Base-by-base conservation (phyloP, 2,113 vertebrate genomes). In the Tupaia tana region DNA sequence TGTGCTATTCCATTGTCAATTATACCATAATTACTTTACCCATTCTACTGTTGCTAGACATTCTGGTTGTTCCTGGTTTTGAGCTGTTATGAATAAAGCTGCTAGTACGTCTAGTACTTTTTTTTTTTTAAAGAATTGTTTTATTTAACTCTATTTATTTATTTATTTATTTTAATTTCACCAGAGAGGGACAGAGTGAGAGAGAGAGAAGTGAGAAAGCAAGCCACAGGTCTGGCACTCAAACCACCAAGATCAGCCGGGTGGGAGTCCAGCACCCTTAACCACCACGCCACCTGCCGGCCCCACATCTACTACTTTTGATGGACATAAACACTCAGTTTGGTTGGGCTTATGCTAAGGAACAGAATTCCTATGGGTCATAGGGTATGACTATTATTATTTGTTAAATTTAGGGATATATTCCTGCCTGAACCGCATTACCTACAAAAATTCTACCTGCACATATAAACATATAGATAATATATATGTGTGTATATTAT, bases 31-130 rank as follows among this genome's bases (percentile, higher is more conserved):
- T 52, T 56, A 61, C 54, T 19, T 83, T 66, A 54, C 19, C 19
- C n/a, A 31, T 77, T 25, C 56, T 58, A 19, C 67, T 31, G n/a
- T 4, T 11, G 56, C 59, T 13, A 10, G 59, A 43, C 25, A 83
- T 83, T 74, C 83, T 29, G 25, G 9, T 78, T 84, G 24, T 77
- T 91, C 63, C 43, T 94, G 14, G 52, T 77, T 90, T 93, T 80
- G 63, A 96, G 34, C 25, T 80, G 14, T 25, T 86, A 18, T 9
- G 24, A 77, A 59, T 52, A 77, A 54, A 56, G 13, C 14, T 75
- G 18, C 8, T 63, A 59, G 61, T 58, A 14, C 56, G 64, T 92
- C 82, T 25, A 69, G 43, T n/a, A 34, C 1, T 1, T 77, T 43
- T 43, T 43, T 43, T 43, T 43, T 43, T 43, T 43, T 43, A 43